Conservation (phyloP, 2,888 invertebrate genomes). For the Toxonevra muliebris region DNA sequence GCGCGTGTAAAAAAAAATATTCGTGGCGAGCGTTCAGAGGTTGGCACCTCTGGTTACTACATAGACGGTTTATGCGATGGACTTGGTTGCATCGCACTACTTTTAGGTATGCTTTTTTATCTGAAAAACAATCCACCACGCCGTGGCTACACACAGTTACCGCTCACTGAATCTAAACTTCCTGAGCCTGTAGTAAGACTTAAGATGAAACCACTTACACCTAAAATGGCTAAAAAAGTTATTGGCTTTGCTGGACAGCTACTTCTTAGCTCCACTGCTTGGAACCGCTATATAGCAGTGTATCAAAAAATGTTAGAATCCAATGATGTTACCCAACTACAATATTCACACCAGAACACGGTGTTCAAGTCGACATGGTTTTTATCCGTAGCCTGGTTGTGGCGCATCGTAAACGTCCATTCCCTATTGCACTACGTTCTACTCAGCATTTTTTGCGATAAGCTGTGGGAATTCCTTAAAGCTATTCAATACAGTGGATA, state of each 20-base stretch:
- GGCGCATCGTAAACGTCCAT: conserved; percentile 84
- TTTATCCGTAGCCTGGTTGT: conserved; percentile 76
- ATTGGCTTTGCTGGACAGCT: conserved; percentile 76
- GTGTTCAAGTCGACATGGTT: conserved; percentile 78
- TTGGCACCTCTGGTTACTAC: conserved; percentile 83
- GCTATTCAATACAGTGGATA: conserved; percentile 78
- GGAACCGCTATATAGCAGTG: conserved; percentile 85
- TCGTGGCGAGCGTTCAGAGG: conserved; percentile 79
- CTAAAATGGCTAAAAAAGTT: conserved; percentile 73
- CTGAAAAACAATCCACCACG: conserved; percentile 78
- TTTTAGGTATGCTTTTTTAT: conserved; percentile 75
- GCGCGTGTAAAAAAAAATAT: conserved; percentile 80
- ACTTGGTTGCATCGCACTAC: conserved; percentile 76
- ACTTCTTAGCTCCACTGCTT: conserved; percentile 77
- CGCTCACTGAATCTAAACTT: conserved; percentile 63
- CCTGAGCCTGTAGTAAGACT: conserved; percentile 68
- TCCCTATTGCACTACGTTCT: conserved; percentile 79
- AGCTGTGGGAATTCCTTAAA: conserved; percentile 79
- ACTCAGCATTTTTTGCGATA: conserved; percentile 82
- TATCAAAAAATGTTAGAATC: conserved; percentile 82
- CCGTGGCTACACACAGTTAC: conserved; percentile 76
- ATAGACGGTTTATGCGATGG: conserved; percentile 86
- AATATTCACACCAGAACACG: conserved; percentile 68
- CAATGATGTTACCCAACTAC: conserved; percentile 67
- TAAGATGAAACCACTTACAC: conserved; percentile 75